A percentile compares a stretch with the other conserved stretches of the same genome.
phyloP scores from a whole-genome alignment of 2,888 invertebrate species.

The Octonoba sinensis region DNA sequence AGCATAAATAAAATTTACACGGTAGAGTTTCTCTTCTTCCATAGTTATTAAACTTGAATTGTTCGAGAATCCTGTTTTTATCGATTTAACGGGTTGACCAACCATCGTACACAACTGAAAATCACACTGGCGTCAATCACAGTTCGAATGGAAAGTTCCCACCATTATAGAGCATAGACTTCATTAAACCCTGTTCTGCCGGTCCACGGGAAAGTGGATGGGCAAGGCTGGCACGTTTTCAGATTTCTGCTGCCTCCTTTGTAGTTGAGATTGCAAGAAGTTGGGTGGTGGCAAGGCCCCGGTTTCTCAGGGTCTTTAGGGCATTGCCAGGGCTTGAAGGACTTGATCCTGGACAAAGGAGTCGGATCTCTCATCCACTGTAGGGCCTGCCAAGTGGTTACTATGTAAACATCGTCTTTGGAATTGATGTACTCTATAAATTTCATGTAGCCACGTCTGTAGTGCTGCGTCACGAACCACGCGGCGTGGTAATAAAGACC shows the following conservation, averaged over 20 bases:
- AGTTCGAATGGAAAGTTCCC: conserved; percentile 1
- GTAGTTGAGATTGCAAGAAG: conserved; percentile 94
- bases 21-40: too few relatives aligned
- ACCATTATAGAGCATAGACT: conserved; percentile 32
- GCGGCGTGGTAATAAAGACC: conserved; percentile 94
- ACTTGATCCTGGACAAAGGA: conserved; percentile 83
- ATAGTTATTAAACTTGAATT: too few relatives aligned
- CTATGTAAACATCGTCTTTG: conserved; percentile 85
- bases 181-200: conserved; percentile 73
- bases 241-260: conserved; percentile 85
- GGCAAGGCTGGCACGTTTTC: conserved; percentile 95
- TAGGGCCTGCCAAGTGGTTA: conserved; percentile 93
- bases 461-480: conserved; percentile 95
- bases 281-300: conserved; percentile 91
- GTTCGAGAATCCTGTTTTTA: too few relatives aligned
- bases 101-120: not conserved
- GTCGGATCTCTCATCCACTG: conserved; percentile 96
- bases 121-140: conserved; percentile 21
- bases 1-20: too few relatives aligned
- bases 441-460: conserved; percentile 92
- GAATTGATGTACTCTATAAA: conserved; percentile 80
- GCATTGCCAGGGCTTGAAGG: conserved; percentile 91
- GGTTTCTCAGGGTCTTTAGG: conserved; percentile 80
- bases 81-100: too few relatives aligned
- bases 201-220: conserved; percentile 87